These are phyloP conservation scores for Hylaeus anthracinus DNA, from an alignment of 1,140 invertebrate species.

Conservation along the genomic window DNA sequence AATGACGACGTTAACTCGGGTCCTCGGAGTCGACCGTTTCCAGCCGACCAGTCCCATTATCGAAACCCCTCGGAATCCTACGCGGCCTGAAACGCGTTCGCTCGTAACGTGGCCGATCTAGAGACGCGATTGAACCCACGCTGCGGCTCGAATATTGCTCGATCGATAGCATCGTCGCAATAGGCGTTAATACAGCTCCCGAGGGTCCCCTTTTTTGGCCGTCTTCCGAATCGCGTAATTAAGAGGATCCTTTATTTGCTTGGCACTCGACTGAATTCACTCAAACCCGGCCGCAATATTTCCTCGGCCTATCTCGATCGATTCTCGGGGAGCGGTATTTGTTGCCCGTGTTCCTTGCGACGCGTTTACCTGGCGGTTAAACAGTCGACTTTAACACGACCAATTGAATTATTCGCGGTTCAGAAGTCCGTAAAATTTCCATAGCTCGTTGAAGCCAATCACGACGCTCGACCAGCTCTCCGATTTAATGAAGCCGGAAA, in stretches of 20 bases:
- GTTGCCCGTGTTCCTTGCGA: neutral
- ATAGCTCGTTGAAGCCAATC: neutral
- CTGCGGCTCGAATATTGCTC: neutral
- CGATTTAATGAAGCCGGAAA: neutral
- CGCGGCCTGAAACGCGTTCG: too few species aligned
- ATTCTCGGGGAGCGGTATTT: constrained; percentile 17
- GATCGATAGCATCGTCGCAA: neutral
- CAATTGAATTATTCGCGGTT: too few species aligned
- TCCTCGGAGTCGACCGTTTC: neutral
- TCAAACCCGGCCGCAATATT: constrained; percentile 16
- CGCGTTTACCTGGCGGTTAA: too few species aligned
- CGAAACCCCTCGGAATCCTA: neutral
- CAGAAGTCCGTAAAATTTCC: neutral
- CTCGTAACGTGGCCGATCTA: too few species aligned
- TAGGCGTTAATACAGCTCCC: constrained; percentile 8
- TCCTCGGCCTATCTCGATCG: constrained; percentile 8
- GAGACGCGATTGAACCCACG: too few species aligned
- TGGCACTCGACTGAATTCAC: constrained; percentile 10
- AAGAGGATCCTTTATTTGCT: constrained; percentile 36
- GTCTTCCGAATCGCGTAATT: constrained; percentile 32
- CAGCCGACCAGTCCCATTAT: neutral
- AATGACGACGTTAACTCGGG: constrained; percentile 2
- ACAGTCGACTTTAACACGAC: too few species aligned
- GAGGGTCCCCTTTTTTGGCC: neutral
- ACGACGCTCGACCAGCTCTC: neutral